Conservation (phyloP, 2,113 vertebrate genomes). For the Engraulis encrasicolus region DNA sequence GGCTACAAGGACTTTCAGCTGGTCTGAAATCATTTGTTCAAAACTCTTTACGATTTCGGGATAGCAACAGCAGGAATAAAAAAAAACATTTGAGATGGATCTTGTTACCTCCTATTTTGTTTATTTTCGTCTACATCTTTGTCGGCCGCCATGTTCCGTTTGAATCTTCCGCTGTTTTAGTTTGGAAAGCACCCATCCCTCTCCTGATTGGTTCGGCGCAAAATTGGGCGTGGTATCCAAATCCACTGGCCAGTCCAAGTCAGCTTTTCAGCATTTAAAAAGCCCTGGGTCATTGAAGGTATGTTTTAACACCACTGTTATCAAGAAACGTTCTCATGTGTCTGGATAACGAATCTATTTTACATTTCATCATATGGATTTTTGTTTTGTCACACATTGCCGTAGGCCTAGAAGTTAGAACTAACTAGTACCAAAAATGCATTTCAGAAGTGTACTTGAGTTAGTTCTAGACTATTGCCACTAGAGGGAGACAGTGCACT, state of each 20-base stretch:
- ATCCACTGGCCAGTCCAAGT: background rate
- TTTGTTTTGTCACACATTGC: no score
- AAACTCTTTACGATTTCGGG: background rate
- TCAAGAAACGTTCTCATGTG: no score
- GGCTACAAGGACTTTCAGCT: background rate
- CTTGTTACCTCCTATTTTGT: constrained; percentile 68
- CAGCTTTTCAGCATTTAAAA: background rate
- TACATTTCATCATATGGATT: no score
- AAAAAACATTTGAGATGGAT: background rate
- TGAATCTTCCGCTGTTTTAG: constrained; percentile 71
- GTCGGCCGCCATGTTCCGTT: constrained; percentile 76
- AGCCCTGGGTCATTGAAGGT: no score
- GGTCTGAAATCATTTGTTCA: accelerated
- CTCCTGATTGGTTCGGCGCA: background rate
- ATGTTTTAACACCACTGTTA: no score
- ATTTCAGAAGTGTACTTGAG: no score
- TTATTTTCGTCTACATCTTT: constrained; percentile 68
- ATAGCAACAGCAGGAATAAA: accelerated
- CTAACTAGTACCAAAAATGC: no score
- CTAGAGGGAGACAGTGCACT: background rate
- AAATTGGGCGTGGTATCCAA: background rate
- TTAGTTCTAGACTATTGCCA: background rate
- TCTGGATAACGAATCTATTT: no score
- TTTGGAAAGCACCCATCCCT: background rate
- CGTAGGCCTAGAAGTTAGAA: no score